Percentiles rank a stretch among this genome's conserved stretches.
Evolutionary conservation across 2,888 invertebrate genomes (phyloP).

Genomic region (Orthosia incerta): DNA sequence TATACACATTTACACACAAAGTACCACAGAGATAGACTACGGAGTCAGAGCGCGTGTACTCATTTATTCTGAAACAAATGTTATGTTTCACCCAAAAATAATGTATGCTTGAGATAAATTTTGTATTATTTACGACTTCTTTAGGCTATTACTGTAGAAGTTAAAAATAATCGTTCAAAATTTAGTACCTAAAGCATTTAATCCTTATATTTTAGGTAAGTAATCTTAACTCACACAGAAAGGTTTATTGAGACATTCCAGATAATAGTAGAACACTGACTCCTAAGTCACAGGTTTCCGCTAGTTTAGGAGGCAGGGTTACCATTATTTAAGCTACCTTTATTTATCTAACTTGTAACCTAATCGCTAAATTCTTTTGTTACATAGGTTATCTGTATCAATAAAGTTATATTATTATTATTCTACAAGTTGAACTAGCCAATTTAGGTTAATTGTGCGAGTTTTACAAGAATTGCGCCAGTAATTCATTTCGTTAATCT

Average conservation of each 20-base stretch:
- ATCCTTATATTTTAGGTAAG: constrained; percentile 21
- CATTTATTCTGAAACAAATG: constrained; percentile 46
- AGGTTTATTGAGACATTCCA: too few species aligned
- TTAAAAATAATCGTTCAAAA: constrained; percentile 11
- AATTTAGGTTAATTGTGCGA: constrained; percentile 36
- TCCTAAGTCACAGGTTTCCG: too few species aligned
- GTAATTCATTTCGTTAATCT: constrained; percentile 45
- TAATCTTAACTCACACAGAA: too few species aligned
- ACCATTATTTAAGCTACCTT: too few species aligned
- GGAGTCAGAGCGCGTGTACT: constrained; percentile 18
- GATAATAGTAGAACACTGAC: too few species aligned
- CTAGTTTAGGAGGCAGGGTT: too few species aligned
- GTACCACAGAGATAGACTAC: constrained; percentile 45
- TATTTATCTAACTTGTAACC: too few species aligned
- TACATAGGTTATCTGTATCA: too few species aligned
- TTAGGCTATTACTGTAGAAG: constrained; percentile 19
- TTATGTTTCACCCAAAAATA: constrained; percentile 26
- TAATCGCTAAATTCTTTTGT: too few species aligned
- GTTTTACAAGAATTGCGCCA: constrained; percentile 38
- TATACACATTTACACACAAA: constrained; percentile 47
- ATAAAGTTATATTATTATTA: too few species aligned
- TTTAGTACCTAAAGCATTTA: constrained; percentile 11
- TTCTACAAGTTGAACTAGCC: constrained; percentile 24
- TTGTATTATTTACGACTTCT: constrained; percentile 38
- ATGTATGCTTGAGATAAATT: constrained; percentile 35